Evolutionary conservation across 2,113 vertebrate genomes (phyloP).

Genomic region (Heterochromis multidens): DNA sequence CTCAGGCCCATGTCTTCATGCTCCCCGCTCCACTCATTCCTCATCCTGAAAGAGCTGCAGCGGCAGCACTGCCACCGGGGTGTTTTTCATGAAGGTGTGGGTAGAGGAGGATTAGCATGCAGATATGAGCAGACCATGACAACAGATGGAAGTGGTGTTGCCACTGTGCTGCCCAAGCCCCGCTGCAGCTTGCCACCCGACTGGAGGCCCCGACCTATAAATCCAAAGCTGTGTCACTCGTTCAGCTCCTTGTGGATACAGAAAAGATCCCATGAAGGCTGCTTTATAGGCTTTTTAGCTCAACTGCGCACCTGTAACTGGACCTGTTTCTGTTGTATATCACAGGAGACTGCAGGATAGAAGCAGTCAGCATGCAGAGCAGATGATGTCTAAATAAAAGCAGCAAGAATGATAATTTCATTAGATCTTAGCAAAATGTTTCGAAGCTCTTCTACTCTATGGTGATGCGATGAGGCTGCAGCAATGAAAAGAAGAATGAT

Average conservation of each 20-base stretch:
- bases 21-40: constrained; percentile 34
- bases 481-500: not conserved
- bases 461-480: not conserved
- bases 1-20: constrained; percentile 23
- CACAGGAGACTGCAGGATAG: not conserved
- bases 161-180: constrained; percentile 33
- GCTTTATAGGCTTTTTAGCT: constrained; percentile 24
- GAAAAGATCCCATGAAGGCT: constrained; percentile 34
- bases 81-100: constrained; percentile 51
- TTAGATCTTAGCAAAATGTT: not conserved
- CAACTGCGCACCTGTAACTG: constrained; percentile 36
- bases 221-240: constrained; percentile 61
- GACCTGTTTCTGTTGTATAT: not conserved
- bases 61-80: constrained; percentile 9
- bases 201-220: constrained; percentile 66
- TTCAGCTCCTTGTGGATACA: constrained; percentile 45
- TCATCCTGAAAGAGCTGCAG: constrained; percentile 44
- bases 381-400: not conserved
- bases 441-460: not conserved
- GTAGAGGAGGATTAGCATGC: constrained; percentile 65
- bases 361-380: not conserved
- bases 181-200: constrained; percentile 63
- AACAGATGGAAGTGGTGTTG: constrained; percentile 73
- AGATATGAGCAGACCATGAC: constrained; percentile 60
- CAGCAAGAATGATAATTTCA: not conserved